Evolutionary conservation across 2,888 invertebrate genomes (phyloP).

Genomic region (Drosophila aldrichi): DNA sequence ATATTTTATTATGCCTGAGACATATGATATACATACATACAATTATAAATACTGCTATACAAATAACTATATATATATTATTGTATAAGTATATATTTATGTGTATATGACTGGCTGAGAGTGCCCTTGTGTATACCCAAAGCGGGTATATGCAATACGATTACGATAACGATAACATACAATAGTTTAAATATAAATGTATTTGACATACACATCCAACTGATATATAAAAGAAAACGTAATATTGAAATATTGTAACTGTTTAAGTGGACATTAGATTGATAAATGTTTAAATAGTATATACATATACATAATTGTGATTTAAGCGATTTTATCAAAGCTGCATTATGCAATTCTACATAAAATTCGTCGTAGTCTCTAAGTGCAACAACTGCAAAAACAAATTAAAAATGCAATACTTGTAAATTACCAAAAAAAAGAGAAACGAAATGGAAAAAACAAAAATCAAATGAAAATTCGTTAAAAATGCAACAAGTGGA

Average conservation of each 20-base stretch:
- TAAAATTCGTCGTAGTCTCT: slow-evolving; percentile 78
- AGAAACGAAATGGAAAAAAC: slow-evolving; percentile 39
- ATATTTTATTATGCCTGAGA: slow-evolving; percentile 36
- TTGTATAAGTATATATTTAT: slow-evolving; percentile 13
- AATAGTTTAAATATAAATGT: slow-evolving; percentile 50
- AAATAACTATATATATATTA: slow-evolving; percentile 26
- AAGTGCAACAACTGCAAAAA: slow-evolving; percentile 59
- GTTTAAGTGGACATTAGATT: slow-evolving; percentile 61
- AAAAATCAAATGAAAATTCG: slow-evolving; percentile 17
- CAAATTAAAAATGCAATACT: slow-evolving; percentile 68
- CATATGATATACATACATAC: slow-evolving; percentile 43
- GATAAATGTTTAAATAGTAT: slow-evolving; percentile 73
- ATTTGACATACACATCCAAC: slow-evolving; percentile 28
- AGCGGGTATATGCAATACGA: slow-evolving; percentile 45
- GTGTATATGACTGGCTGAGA: slow-evolving; percentile 51
- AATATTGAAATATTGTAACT: slow-evolving; percentile 63
- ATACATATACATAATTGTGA: slow-evolving; percentile 79
- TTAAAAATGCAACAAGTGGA: slow-evolving; percentile 56
- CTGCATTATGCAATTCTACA: slow-evolving; percentile 81
- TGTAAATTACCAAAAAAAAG: slow-evolving; percentile 76
- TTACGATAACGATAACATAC: slow-evolving; percentile 36
- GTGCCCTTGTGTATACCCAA: slow-evolving; percentile 49
- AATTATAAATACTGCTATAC: slow-evolving; percentile 25
- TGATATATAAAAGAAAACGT: slow-evolving; percentile 35
- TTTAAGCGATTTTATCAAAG: slow-evolving; percentile 84